Evolutionary conservation across 2,888 invertebrate species (phyloP).

Genomic region (Lepidochrysops patricia): DNA sequence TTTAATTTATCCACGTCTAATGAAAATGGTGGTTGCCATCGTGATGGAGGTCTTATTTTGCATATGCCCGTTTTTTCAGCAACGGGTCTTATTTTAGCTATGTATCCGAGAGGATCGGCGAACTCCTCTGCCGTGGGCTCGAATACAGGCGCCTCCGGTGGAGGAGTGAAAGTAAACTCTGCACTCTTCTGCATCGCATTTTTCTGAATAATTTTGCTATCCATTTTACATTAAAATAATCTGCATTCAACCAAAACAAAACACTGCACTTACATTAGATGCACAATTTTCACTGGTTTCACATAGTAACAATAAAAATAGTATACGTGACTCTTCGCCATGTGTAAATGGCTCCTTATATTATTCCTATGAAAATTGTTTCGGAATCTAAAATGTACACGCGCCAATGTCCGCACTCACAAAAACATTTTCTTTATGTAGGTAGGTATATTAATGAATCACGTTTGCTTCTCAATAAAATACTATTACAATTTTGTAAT

Average conservation of each 20-base stretch:
- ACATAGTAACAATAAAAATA: slow-evolving; percentile 29
- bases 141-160: slow-evolving; percentile 81
- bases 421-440: not conserved
- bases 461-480: not conserved
- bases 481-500: not conserved
- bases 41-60: slow-evolving; percentile 83
- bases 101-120: slow-evolving; percentile 81
- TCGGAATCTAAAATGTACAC: slow-evolving; percentile 18
- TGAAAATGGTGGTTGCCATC: slow-evolving; percentile 87
- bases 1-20: slow-evolving; percentile 79
- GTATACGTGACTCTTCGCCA: slow-evolving; percentile 71
- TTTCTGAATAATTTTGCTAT: slow-evolving; percentile 67
- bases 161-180: slow-evolving; percentile 67
- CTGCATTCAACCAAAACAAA: slow-evolving; percentile 15
- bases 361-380: slow-evolving; percentile 19
- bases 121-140: slow-evolving; percentile 83
- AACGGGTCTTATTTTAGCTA: slow-evolving; percentile 81
- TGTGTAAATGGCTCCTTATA: slow-evolving; percentile 68
- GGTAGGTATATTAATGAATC: not conserved
- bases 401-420: not conserved
- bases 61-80: slow-evolving; percentile 84
- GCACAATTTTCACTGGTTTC: slow-evolving; percentile 9
- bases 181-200: slow-evolving; percentile 70
- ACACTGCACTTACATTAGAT: slow-evolving; percentile 8
- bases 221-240: slow-evolving; percentile 40